Conservation (phyloP, 2,888 invertebrate species). For the Trissolcus brochymenae region DNA sequence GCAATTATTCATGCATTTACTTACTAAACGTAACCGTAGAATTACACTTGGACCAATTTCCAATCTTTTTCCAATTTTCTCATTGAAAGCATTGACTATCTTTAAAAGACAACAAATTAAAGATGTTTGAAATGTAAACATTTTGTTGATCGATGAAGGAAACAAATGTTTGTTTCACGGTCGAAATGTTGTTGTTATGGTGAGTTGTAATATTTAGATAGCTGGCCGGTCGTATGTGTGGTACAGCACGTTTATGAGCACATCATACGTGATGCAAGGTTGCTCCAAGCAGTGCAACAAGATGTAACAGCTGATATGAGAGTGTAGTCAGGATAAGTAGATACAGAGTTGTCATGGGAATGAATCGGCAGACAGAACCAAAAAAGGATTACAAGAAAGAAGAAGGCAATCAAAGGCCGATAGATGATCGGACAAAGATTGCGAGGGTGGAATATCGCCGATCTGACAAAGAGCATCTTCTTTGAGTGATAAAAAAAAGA, state of each 20-base stretch:
- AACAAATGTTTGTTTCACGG: too few species aligned
- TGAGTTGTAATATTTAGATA: too few species aligned
- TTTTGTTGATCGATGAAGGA: too few species aligned
- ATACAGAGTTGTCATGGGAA: constrained; percentile 57
- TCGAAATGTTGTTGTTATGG: too few species aligned
- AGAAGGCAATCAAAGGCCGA: constrained; percentile 45
- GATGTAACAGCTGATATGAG: constrained; percentile 53
- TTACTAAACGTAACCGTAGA: constrained; percentile 39
- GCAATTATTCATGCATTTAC: constrained; percentile 46
- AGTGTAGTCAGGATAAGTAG: constrained; percentile 37
- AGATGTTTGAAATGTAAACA: too few species aligned
- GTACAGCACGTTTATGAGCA: constrained; percentile 17
- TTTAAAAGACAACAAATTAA: too few species aligned
- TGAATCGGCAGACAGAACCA: constrained; percentile 41
- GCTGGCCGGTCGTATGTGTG: too few species aligned
- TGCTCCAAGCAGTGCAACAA: constrained; percentile 36
- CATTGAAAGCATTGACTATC: too few species aligned
- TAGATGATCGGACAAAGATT: constrained; percentile 47
- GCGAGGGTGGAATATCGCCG: constrained; percentile 33
- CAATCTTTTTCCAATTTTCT: neutral
- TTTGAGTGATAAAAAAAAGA: constrained; percentile 14
- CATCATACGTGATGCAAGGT: constrained; percentile 24
- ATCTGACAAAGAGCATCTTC: constrained; percentile 20
- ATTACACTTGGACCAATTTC: constrained; percentile 25
- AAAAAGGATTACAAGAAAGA: constrained; percentile 30